Percentiles rank a stretch among this genome's conserved stretches.
Conservation (phyloP, 2,113 vertebrate species). For the Protomyctophum bolini region DNA sequence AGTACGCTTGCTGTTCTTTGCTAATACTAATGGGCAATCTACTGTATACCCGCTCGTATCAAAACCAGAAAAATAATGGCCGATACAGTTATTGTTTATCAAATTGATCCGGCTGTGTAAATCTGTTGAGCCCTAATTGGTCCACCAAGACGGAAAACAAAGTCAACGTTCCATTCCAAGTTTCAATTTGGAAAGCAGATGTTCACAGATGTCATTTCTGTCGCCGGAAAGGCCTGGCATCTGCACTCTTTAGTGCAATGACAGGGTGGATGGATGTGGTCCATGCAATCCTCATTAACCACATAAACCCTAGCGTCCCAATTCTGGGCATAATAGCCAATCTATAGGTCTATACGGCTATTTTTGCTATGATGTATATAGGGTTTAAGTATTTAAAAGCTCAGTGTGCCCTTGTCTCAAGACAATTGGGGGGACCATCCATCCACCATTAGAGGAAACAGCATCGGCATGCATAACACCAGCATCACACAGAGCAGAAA, state of each 20-base stretch:
- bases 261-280: constrained; percentile 52
- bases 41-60: constrained; percentile 32
- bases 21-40: constrained; percentile 60
- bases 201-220: constrained; percentile 70
- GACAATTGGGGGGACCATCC: constrained; percentile 12
- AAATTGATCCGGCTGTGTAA: constrained; percentile 71
- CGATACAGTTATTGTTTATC: constrained; percentile 65
- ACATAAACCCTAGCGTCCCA: background rate
- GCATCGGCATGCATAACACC: background rate
- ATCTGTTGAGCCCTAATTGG: constrained; percentile 73
- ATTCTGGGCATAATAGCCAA: no score
- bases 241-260: constrained; percentile 60
- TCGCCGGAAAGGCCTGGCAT: constrained; percentile 55
- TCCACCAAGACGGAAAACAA: constrained; percentile 71
- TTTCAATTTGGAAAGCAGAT: constrained; percentile 73
- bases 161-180: constrained; percentile 69
- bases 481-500: constrained; percentile 32
- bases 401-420: constrained; percentile 37
- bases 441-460: constrained; percentile 11
- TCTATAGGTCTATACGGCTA: no score
- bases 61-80: constrained; percentile 47
- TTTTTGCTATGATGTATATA: no score
- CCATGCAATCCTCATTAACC: constrained; percentile 56
- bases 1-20: constrained; percentile 52
- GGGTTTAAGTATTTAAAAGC: constrained; percentile 16